Conservation (phyloP, 2,113 vertebrate species). For the Mormyrus iriodes region DNA sequence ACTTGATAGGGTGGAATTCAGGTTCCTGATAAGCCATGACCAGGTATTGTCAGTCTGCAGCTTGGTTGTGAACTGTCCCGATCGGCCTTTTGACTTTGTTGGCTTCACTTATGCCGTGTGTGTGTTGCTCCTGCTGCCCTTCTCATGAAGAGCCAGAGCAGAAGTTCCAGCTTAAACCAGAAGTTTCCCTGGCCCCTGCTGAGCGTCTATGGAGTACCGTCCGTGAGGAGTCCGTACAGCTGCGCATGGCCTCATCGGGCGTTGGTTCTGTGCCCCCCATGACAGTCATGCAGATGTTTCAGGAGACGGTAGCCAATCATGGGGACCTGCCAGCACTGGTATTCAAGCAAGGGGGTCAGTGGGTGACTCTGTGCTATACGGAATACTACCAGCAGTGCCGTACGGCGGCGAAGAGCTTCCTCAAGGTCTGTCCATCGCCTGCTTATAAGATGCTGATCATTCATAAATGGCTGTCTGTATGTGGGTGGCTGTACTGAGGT, state of each 20-base stretch:
- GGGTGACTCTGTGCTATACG: conserved; percentile 50
- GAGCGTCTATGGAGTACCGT: conserved; percentile 50
- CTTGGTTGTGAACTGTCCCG: not conserved
- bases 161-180: conserved; percentile 7
- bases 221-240: conserved; percentile 49
- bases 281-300: conserved; percentile 62
- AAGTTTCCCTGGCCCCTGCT: conserved; percentile 43
- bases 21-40: not conserved
- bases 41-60: not conserved
- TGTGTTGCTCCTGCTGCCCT: conserved; percentile 44
- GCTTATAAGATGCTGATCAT: not conserved
- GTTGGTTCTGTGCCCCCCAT: conserved; percentile 50
- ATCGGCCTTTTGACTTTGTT: not conserved
- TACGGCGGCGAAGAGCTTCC: conserved; percentile 62
- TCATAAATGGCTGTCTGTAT: not conserved
- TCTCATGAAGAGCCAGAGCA: conserved; percentile 26
- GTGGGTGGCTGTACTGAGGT: not conserved
- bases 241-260: conserved; percentile 54
- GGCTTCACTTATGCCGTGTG: conserved; percentile 36
- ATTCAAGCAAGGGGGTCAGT: conserved; percentile 45
- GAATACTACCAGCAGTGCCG: conserved; percentile 60
- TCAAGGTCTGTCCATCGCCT: conserved; percentile 51
- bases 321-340: conserved; percentile 50
- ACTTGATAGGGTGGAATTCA: conserved; percentile 7
- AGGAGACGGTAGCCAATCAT: conserved; percentile 44